Conservation (phyloP, 2,113 vertebrate species). For the Nothocercus julius region DNA sequence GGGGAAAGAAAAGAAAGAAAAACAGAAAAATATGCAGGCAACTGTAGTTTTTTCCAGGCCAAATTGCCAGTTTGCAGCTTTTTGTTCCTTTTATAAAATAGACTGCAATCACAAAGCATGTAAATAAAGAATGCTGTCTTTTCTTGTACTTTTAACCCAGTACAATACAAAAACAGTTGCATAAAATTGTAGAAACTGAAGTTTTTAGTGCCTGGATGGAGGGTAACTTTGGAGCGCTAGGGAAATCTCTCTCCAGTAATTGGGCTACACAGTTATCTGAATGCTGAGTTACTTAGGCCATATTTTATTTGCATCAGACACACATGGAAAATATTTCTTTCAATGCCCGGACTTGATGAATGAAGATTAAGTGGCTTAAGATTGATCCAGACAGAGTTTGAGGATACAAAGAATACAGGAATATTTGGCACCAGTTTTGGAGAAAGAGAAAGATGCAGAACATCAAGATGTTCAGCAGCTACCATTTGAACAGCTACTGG, state of each 20-base stretch:
- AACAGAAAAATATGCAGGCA: background rate
- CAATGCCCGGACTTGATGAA: background rate
- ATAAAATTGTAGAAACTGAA: background rate
- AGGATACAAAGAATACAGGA: background rate
- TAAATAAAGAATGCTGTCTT: background rate
- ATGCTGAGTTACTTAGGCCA: background rate
- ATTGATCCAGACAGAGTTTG: background rate
- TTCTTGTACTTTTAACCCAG: background rate
- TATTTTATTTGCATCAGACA: background rate
- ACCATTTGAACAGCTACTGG: too few species aligned
- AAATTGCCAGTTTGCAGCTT: background rate
- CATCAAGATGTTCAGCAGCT: too few species aligned
- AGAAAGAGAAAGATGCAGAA: background rate
- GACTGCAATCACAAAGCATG: background rate
- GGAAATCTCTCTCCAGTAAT: background rate
- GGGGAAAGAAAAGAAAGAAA: background rate
- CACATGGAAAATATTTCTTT: background rate
- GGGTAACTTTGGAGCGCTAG: background rate
- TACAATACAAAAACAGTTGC: rapidly evolving
- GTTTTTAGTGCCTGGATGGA: background rate
- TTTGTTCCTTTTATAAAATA: background rate
- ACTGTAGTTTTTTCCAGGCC: background rate
- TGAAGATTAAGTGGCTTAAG: background rate
- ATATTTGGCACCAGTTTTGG: background rate
- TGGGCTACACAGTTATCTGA: background rate